Base-by-base conservation (phyloP, 1,140 invertebrate genomes). In the Formica selysi region DNA sequence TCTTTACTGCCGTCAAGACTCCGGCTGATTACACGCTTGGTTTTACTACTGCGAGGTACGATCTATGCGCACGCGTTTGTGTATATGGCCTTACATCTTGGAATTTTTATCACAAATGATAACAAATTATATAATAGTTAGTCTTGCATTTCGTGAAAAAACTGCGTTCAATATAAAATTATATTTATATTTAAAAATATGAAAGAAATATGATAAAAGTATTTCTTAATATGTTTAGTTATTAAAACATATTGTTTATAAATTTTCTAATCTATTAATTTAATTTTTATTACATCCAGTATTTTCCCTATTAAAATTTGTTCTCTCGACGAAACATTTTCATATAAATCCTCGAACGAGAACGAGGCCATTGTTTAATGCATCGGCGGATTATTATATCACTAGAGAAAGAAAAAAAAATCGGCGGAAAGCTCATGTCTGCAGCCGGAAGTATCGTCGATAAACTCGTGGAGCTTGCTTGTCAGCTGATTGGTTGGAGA, bases 401-500 rank as follows among this genome's bases (percentile, higher is more conserved):
- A 3, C 26, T 4, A 26, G 19, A 10, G 62, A 22, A 71, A 3
- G n/a, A 22, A 70, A 32, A 38, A 71, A 51, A 51, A 51, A 51
- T 51, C n/a, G 44, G 41, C 22, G 32, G 16, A 51, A 51, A 44
- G n/a, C 41, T 54, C 38, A 19, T 36, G 7, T 76, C 59, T 38
- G 67, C 19, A 22, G 16, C 48, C 71, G 76, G 61, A 87, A 76
- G 32, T 51, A 48, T 79, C 57, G 29, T 10, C 44, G 76, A 51
- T 67, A 78, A 89, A 80, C 38, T 26, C 32, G n/a, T 59, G 67
- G 54, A 13, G 26, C 29, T 32, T 71, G 61, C 48, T 5, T n/a
- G 86, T 86, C 78, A 86, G 84, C 84, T 84, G 87, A 85, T 89
- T 86, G 79, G 67, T 76, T 85, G 80, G 48, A 67, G 73, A 81